Base-by-base conservation (phyloP, 1,140 invertebrate genomes). In the Capitella teleta region DNA sequence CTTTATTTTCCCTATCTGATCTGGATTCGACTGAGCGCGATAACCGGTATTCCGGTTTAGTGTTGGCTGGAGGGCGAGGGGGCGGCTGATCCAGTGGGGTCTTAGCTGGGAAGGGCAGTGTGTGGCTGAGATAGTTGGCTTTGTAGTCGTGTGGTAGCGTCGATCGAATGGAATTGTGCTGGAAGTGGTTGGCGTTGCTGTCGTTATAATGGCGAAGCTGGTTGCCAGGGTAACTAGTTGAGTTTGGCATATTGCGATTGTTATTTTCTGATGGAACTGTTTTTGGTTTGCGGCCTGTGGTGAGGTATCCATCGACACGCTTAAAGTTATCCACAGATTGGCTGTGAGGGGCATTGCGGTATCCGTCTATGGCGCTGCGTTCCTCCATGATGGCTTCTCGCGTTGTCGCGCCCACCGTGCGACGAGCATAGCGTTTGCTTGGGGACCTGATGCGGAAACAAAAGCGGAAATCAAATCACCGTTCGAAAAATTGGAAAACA, bases 101-200 rank as follows among this genome's bases (percentile, higher is more conserved):
- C n/a, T n/a, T n/a, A n/a, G n/a, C n/a, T n/a, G n/a, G n/a, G n/a
- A n/a, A n/a, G n/a, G n/a, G n/a, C n/a, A n/a, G n/a, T n/a, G n/a
- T n/a, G n/a, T n/a, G 19, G 2, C 38, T 24, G 14, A 40, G 28
- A 10, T 44, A 18, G 42, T 44, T 44, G 8, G 42, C 16, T 44
- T 44, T 44, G 23, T 44, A 44, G n/a, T 44, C 42, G 25, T 28
- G 24, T 8, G 42, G 42, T 16, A 44, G 42, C 18, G 42, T 44
- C 16, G 21, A 16, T 18, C 42, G 42, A 16, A 28, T 26, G n/a
- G 21, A 26, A 16, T 16, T 44, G 42, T 44, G 42, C 21, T 24
- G 26, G 42, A 44, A 44, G 2, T 16, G 18, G n/a, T 44, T 25
- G 21, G 21, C 25, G 30, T 32, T 32, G 8, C n/a, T n/a, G 8